Percentiles rank a stretch among this genome's conserved stretches.
Conservation (phyloP, 2,113 vertebrate genomes). For the Heterotis niloticus region DNA sequence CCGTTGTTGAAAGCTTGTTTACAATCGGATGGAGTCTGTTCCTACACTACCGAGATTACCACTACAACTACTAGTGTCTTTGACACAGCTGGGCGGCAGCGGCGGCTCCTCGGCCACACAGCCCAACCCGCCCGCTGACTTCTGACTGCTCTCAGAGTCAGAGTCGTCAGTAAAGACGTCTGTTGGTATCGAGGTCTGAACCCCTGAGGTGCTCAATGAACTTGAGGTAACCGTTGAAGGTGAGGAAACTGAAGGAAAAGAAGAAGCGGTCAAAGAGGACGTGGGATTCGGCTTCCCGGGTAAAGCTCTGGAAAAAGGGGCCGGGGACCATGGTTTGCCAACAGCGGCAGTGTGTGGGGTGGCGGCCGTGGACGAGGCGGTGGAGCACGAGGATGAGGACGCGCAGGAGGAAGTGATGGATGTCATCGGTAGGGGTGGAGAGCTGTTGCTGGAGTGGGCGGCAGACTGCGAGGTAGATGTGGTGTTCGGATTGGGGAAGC, state of each 20-base stretch:
- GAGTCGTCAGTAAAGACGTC: conserved; percentile 82
- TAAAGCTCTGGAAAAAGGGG: conserved; percentile 60
- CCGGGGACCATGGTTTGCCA: conserved; percentile 67
- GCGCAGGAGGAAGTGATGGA: conserved; percentile 53
- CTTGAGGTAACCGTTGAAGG: conserved; percentile 90
- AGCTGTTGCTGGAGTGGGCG: conserved; percentile 91
- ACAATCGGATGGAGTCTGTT: conserved; percentile 85
- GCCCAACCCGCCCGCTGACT: conserved; percentile 74
- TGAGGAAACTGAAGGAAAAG: conserved; percentile 76
- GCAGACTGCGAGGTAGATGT: conserved; percentile 99
- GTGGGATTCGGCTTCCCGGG: conserved; percentile 58
- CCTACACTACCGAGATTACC: conserved; percentile 85
- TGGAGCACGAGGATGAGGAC: conserved; percentile 28
- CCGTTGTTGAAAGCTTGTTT: conserved; percentile 78
- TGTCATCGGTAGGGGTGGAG: conserved; percentile 70
- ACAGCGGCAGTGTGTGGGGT: conserved; percentile 49
- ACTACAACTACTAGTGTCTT: conserved; percentile 72
- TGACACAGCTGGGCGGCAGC: conserved; percentile 68
- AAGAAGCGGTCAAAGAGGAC: conserved; percentile 54
- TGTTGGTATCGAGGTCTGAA: conserved; percentile 83
- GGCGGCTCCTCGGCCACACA: conserved; percentile 68
- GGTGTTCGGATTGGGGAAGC: conserved; percentile 98
- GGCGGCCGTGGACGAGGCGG: conserved; percentile 47
- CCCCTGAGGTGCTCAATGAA: conserved; percentile 84
- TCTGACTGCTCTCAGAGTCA: conserved; percentile 78